Percentiles rank a stretch among this genome's conserved stretches.
Evolutionary conservation across 1,140 invertebrate genomes (phyloP).

Genomic region (Argopecten irradians): DNA sequence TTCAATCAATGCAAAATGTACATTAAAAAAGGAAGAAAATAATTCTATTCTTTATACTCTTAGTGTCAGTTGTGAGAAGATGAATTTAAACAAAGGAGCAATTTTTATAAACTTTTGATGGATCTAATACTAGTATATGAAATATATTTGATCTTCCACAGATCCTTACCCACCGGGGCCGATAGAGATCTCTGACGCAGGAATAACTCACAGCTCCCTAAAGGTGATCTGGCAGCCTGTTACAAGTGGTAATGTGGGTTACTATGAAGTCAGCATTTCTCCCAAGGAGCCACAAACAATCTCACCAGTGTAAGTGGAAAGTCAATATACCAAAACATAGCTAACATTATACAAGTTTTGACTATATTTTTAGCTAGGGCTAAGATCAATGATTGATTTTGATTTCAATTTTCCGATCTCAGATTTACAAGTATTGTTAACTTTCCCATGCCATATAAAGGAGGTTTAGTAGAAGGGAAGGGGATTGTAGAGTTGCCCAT

Average conservation of each 20-base stretch:
- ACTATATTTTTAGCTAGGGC: neutral
- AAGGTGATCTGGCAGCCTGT: constrained; percentile 44
- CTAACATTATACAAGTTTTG: neutral
- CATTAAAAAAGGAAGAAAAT: no score
- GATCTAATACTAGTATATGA: no score
- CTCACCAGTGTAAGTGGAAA: constrained; percentile 47
- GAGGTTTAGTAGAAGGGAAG: neutral
- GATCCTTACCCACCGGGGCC: constrained; percentile 36
- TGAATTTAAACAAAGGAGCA: neutral
- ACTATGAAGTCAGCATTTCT: constrained; percentile 42
- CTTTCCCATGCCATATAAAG: neutral
- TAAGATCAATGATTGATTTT: neutral
- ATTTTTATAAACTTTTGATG: neutral
- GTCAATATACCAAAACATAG: neutral
- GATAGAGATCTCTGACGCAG: neutral
- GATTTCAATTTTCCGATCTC: neutral
- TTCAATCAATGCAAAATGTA: no score
- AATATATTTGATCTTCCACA: neutral
- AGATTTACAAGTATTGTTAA: neutral
- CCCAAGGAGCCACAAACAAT: constrained; percentile 40
- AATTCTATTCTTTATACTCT: no score
- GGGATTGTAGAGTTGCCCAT: neutral
- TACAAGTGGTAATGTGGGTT: constrained; percentile 42
- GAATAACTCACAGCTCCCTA: constrained; percentile 34
- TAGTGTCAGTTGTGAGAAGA: neutral